Base-by-base conservation (phyloP, 2,888 invertebrate genomes). In the Ichneumoninae sp. region DNA sequence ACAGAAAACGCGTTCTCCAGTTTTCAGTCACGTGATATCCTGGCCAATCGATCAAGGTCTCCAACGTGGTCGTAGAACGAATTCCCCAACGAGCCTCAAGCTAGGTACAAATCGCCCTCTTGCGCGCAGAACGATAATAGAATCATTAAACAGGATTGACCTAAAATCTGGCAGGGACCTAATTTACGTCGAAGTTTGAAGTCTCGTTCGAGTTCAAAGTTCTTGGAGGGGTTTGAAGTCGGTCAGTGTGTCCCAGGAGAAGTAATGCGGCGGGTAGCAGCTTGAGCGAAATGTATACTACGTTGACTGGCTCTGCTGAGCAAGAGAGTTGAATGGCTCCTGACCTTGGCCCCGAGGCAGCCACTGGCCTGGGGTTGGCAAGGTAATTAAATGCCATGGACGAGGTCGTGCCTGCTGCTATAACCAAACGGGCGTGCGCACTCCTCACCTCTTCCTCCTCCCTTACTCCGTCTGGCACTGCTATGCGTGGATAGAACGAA, bases 351-450 rank as follows among this genome's bases (percentile, higher is more conserved):
- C 93, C 88, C 91, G 88, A 92, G 90, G 91, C 91, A 87, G 89
- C 88, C 88, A 89, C 82, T 85, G 85, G 87, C 86, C 87, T 88
- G 88, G 91, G 92, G 92, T 91, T 91, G 92, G 92, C 90, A 89
- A 92, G 92, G 93, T 93, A 93, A 93, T 93, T 93, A 93, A 93
- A 93, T 93, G 92, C 93, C 91, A 90, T 89, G 92, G 91, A 92
- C 90, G 92, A 92, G 91, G 93, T 78, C 52, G 82, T 78, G 85
- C 65, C 80, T 73, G 85, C 76, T 78, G 83, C 88, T 91, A 90
- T 91, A 91, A 92, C 91, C 81, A 90, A 90, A 90, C 88, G 89
- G 90, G 89, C 80, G 79, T 80, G 80, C 85, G 79, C 80, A 77
- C 79, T 85, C 80, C 80, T 80, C 85, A 80, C 82, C 75, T 78